Evolutionary conservation across 2,113 vertebrate species (phyloP), one percentile per base, ranked within the genome.

Genomic region (Heterotilapia buettikoferi): DNA sequence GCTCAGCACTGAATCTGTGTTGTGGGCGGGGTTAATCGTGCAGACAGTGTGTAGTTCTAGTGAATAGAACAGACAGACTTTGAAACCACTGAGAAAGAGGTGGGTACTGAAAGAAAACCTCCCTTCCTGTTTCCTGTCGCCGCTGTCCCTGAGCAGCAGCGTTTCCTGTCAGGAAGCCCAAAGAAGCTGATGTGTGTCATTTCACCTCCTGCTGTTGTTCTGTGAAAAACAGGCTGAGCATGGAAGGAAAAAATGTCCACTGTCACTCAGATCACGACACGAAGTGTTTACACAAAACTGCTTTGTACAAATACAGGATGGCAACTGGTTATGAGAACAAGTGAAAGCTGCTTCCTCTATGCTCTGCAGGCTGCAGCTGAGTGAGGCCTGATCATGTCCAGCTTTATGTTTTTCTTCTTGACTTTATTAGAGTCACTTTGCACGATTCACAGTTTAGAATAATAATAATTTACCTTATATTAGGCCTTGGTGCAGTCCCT

Each of bases 81-180:
- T 66, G 80, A 85, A 54, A 76, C 63, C 73, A 87, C 78, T 84
- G 88, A 93, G 86, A 82, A 89, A 93, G 84, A 82, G 21, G 29
- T 8, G 29, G 21, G 47, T 14, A 14, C 8, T 79, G 33, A 80
- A 81, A 21, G 54, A 80, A 19, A 4, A 50, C n/a, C 57, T 83
- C 57, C 38, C 68, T 90, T 92, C 90, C 90, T 89, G 57, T 90
- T 90, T 93, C 78, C 88, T 84, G 68, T 50, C 14, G 1, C 24
- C 5, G 14, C 40, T 29, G 10, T 45, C 38, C 40, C 18, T 9
- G 29, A 36, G 47, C 45, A 66, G 13, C 57, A 53, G 45, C 11
- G 3, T 26, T 29, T 66, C 52, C 84, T 68, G 21, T 68, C 31
- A 83, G 81, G 40, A 40, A 18, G 14, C 24, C 43, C 2, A 18